Percentiles rank a stretch among this genome's conserved stretches.
Conservation (phyloP, 2,888 invertebrate genomes). For the Poecilobothrus nobilitatus region DNA sequence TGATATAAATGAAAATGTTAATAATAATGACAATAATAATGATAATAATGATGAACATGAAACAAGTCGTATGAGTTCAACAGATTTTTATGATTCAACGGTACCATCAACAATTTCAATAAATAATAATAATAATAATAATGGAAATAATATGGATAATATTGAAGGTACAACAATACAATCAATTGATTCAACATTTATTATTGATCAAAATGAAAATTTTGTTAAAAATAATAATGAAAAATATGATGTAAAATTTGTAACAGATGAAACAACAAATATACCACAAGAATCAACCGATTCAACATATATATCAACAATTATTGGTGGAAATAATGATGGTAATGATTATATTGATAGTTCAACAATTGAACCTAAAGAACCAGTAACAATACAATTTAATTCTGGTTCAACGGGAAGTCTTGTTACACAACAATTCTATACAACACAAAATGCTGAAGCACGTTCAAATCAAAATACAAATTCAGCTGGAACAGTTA, state of each 20-base stretch:
- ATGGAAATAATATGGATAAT: not conserved
- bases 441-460: slow-evolving; percentile 21
- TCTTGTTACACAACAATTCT: slow-evolving; percentile 20
- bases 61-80: not conserved
- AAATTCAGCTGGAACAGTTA: slow-evolving; percentile 17
- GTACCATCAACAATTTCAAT: not conserved
- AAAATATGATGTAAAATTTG: not conserved
- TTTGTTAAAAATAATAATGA: not conserved
- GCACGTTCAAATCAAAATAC: slow-evolving; percentile 22
- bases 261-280: slow-evolving; percentile 9
- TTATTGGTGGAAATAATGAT: not conserved
- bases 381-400: slow-evolving; percentile 24
- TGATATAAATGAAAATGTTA: not conserved
- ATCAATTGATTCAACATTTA: not conserved
- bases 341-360: slow-evolving; percentile 29
- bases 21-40: not conserved
- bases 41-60: not conserved
- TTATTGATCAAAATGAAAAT: not conserved
- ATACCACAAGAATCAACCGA: not conserved
- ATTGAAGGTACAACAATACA: not conserved
- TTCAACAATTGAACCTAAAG: slow-evolving; percentile 21
- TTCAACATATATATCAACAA: not conserved
- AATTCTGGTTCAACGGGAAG: slow-evolving; percentile 13
- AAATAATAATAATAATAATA: not conserved
- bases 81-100: slow-evolving; percentile 3